A percentile compares a stretch with the other conserved stretches of the same genome.
Evolutionary conservation across 2,888 invertebrate species (phyloP).

Genomic region (Thalpophila matura): DNA sequence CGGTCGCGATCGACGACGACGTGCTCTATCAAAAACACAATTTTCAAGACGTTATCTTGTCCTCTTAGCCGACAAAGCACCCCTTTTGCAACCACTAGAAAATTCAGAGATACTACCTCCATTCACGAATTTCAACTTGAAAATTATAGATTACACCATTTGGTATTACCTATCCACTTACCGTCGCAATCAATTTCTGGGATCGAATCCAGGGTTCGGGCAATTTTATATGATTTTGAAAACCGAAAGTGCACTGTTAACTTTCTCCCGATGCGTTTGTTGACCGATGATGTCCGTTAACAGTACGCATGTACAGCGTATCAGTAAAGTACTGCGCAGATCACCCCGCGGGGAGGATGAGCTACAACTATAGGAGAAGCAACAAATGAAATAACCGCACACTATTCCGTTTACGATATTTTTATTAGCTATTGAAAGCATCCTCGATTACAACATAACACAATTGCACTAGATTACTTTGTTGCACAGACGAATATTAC

Average conservation of each 20-base stretch:
- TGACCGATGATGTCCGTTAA: conserved; percentile 44
- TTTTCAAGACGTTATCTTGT: conserved; percentile 44
- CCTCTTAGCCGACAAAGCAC: conserved; percentile 12
- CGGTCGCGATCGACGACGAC: conserved; percentile 35
- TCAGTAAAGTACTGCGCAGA: conserved; percentile 44
- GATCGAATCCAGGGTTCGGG: not conserved
- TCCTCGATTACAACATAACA: conserved; percentile 37
- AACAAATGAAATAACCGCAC: conserved; percentile 42
- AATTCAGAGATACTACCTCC: not conserved
- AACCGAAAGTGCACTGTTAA: conserved; percentile 25
- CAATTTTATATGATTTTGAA: conserved; percentile 16
- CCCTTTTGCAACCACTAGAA: conserved; percentile 35
- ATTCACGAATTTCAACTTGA: not conserved
- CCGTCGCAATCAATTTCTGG: conserved; percentile 2
- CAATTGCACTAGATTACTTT: conserved; percentile 45
- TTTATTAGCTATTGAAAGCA: conserved; percentile 55
- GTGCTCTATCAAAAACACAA: conserved; percentile 53
- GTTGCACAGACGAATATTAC: conserved; percentile 67
- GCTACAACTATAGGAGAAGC: conserved; percentile 28
- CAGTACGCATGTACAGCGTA: conserved; percentile 40
- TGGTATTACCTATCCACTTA: conserved; percentile 8
- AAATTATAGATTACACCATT: not conserved
- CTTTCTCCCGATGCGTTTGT: conserved; percentile 43
- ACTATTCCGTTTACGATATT: conserved; percentile 37
- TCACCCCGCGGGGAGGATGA: not conserved